phyloP scores from a whole-genome alignment of 1,140 invertebrate genomes.

The Calycopis cecrops region DNA sequence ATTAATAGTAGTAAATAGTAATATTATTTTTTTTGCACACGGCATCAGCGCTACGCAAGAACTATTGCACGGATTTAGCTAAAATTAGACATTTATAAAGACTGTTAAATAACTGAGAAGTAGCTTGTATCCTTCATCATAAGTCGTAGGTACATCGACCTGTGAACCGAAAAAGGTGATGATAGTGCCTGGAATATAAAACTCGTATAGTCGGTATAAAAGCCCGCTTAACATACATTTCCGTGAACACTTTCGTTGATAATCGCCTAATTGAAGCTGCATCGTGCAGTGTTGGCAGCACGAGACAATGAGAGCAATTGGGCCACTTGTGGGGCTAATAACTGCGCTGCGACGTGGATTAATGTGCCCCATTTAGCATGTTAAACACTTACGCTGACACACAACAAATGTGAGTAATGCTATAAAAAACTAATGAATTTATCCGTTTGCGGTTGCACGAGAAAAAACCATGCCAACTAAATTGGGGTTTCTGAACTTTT shows the following conservation, averaged over 20 bases:
- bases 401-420: conserved; percentile 21
- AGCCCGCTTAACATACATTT: background rate
- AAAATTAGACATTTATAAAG: too few relatives aligned
- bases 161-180: background rate
- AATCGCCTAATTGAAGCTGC: background rate
- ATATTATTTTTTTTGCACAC: too few relatives aligned
- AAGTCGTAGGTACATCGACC: too few relatives aligned
- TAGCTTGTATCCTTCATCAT: too few relatives aligned
- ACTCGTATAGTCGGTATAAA: background rate
- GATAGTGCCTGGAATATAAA: background rate
- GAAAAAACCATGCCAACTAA: too few relatives aligned
- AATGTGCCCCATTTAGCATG: conserved; percentile 63
- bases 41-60: too few relatives aligned
- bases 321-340: conserved; percentile 56
- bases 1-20: too few relatives aligned
- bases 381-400: conserved; percentile 44
- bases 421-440: too few relatives aligned
- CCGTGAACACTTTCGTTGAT: background rate
- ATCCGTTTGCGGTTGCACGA: too few relatives aligned
- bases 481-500: too few relatives aligned
- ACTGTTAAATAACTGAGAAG: too few relatives aligned
- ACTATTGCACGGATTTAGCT: too few relatives aligned
- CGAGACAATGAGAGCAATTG: conserved; percentile 52
- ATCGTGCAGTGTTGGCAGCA: conserved; percentile 8
- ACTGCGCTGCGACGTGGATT: conserved; percentile 45